Conservation (phyloP, 2,113 vertebrate species). For the Pycnonotus jocosus region DNA sequence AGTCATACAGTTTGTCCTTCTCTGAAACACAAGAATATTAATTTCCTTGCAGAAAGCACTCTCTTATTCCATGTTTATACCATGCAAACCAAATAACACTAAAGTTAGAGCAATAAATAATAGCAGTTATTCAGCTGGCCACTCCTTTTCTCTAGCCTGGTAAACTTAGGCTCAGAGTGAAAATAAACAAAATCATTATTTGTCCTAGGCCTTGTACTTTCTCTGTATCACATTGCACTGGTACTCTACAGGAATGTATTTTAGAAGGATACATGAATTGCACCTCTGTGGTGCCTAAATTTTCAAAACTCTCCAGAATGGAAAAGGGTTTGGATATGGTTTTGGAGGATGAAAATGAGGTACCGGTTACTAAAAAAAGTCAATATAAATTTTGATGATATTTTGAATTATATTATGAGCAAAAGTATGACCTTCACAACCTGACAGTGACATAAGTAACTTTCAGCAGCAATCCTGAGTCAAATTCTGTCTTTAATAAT, state of each 20-base stretch:
- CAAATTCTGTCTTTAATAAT: background rate
- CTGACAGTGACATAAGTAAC: background rate
- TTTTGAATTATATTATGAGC: background rate
- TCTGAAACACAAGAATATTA: background rate
- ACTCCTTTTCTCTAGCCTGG: background rate
- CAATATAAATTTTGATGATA: background rate
- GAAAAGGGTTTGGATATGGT: background rate
- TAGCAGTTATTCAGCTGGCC: background rate
- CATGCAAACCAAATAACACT: background rate
- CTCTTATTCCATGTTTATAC: background rate
- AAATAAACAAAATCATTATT: background rate
- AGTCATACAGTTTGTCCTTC: background rate
- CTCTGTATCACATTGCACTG: background rate
- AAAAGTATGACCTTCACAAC: background rate
- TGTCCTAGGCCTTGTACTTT: background rate
- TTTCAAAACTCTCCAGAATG: background rate
- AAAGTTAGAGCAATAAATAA: background rate
- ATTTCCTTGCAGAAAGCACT: background rate
- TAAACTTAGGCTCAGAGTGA: background rate
- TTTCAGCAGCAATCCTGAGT: background rate
- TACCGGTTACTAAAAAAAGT: background rate
- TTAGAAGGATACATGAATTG: background rate
- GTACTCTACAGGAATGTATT: background rate
- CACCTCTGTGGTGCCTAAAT: background rate
- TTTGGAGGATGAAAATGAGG: background rate